A percentile compares a stretch with the other conserved stretches of the same genome.
These are phyloP conservation scores for Neoscelio sp. DNA, from an alignment of 2,888 invertebrate species.

Conservation along the genomic window DNA sequence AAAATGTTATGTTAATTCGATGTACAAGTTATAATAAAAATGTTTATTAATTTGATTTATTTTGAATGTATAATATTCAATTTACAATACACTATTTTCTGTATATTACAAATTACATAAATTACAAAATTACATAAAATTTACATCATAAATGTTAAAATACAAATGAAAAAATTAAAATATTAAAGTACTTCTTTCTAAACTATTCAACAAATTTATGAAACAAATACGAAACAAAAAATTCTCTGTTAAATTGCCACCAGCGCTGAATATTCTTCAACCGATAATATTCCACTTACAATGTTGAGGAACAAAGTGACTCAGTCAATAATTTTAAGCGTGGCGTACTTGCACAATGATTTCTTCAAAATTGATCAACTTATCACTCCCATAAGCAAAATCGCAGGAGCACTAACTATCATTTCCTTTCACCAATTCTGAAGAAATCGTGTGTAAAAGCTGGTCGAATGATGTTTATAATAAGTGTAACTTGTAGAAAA, in stretches of 20 bases:
- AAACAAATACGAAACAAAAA: neutral
- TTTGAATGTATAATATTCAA: too few species aligned
- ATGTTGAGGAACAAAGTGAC: slow-evolving; percentile 56
- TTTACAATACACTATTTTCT: too few species aligned
- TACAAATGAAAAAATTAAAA: too few species aligned
- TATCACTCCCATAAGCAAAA: slow-evolving; percentile 7
- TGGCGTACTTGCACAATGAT: slow-evolving; percentile 47
- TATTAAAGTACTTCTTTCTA: neutral
- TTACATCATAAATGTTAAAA: too few species aligned
- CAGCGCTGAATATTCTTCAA: slow-evolving; percentile 59
- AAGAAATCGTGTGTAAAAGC: slow-evolving; percentile 45
- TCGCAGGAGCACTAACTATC: neutral
- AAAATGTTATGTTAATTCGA: too few species aligned
- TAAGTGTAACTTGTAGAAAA: slow-evolving; percentile 57
- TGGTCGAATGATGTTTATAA: slow-evolving; percentile 42
- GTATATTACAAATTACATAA: too few species aligned
- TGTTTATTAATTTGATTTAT: too few species aligned
- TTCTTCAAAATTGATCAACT: slow-evolving; percentile 48
- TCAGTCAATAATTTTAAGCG: slow-evolving; percentile 60
- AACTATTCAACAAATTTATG: neutral
- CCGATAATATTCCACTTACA: slow-evolving; percentile 54
- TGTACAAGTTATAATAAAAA: too few species aligned
- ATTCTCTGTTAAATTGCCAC: slow-evolving; percentile 38
- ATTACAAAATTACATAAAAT: too few species aligned
- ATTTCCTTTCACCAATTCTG: slow-evolving; percentile 17